Base-by-base conservation (phyloP, 2,797 vertebrate species). In the Crenichthys baileyi region DNA sequence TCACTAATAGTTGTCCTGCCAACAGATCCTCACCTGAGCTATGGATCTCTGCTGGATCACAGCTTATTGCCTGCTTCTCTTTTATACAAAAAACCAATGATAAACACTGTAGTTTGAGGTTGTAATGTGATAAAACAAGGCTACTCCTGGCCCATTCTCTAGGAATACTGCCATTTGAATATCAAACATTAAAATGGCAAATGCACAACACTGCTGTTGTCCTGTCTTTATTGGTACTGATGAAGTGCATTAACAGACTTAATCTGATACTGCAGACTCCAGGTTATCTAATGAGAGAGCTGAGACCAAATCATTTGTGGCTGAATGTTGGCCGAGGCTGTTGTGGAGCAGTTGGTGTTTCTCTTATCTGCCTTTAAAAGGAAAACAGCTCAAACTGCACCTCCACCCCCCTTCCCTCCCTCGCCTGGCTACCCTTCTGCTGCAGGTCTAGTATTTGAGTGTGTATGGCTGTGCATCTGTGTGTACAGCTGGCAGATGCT, bases 321-420 rank as follows among this genome's bases (percentile, higher is more conserved):
- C 87, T 94, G 89, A 83, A 88, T 83, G 86, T 84, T 93, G 91
- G 92, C 92, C 16, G 70, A 58, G 73, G 79, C 78, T 85, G 77
- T 71, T 78, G 71, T 29, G 39, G 83, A 92, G 79, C 90, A 93
- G 89, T 91, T 93, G 91, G 85, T 39, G 80, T 87, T 85, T 87
- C 82, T 89, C 76, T 86, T 88, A 87, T 89, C 88, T 82, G 80
- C 80, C 72, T 89, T 89, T 88, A 87, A 90, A 92, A 87, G 84
- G 82, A 78, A 91, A 93, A 92, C 79, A 88, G 70, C 75, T 74
- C 81, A 12, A 73, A 82, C 70, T 60, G 60, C 39, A 16, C 60
- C 60, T 46, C 44, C 44, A 7, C 16, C 5, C 26, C 29, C 29
- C 16, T 50, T 46, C 20, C 50, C 58, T 20, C 51, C 46, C 63